Conservation (phyloP, 2,888 invertebrate species). For the Heliconius ethilla region DNA sequence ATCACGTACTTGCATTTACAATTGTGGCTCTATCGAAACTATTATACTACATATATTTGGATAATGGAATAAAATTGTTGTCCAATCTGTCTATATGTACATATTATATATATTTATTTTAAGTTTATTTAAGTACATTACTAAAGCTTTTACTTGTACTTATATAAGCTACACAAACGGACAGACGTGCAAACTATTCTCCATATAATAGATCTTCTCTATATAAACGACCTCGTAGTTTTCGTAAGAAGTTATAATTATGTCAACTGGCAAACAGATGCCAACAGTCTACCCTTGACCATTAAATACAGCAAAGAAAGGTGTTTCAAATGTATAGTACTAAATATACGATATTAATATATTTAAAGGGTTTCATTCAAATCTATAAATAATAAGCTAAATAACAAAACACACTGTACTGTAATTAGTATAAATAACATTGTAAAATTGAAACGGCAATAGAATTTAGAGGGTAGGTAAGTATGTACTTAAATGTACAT, state of each 20-base stretch:
- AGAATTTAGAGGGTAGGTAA: neutral
- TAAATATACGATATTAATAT: no score
- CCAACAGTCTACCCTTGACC: no score
- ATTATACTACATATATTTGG: neutral
- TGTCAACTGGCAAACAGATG: no score
- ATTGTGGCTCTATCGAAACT: conserved; percentile 9
- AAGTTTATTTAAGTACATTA: neutral
- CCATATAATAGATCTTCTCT: neutral
- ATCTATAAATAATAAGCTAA: neutral
- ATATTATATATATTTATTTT: neutral
- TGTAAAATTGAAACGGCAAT: conserved; percentile 14
- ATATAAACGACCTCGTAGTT: neutral
- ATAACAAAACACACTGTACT: neutral
- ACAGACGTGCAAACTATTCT: no score
- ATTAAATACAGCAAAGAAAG: no score
- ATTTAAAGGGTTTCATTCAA: neutral
- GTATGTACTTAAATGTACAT: conserved; percentile 18
- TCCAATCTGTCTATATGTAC: neutral
- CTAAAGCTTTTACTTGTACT: neutral
- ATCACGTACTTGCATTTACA: conserved; percentile 43
- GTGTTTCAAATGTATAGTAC: no score
- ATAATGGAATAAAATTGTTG: neutral
- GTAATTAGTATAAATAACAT: neutral
- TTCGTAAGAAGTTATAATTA: no score
- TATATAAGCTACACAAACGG: neutral